Evolutionary conservation across 1,140 invertebrate genomes (phyloP).

Genomic region (Bombus soroeensis): DNA sequence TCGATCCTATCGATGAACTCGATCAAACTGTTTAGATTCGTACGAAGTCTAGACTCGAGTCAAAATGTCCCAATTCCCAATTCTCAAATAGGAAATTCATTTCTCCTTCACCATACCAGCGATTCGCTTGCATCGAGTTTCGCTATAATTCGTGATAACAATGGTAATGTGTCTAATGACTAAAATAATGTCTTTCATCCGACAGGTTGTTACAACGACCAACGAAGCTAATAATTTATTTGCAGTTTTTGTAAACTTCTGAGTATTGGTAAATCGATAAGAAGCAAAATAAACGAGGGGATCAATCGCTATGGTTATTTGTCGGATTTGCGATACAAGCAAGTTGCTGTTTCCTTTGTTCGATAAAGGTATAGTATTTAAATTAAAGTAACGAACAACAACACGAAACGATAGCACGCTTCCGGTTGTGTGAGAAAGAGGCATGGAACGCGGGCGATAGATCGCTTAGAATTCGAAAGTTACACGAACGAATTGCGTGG

Average conservation of each 20-base stretch:
- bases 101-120: neutral
- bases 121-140: neutral
- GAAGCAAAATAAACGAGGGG: neutral
- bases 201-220: too few species aligned
- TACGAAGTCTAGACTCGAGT: neutral
- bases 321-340: neutral
- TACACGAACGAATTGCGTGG: neutral
- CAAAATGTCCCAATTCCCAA: conserved; percentile 9
- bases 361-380: too few species aligned
- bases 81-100: neutral
- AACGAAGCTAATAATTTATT: neutral
- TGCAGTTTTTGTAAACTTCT: neutral
- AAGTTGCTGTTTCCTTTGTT: neutral
- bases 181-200: neutral
- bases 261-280: neutral
- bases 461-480: conserved; percentile 15
- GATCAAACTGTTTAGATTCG: conserved; percentile 48
- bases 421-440: neutral
- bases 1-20: conserved; percentile 57
- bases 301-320: neutral
- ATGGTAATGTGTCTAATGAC: neutral
- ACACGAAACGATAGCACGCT: neutral
- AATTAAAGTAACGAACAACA: neutral
- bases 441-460: neutral
- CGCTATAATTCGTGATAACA: too few species aligned